phyloP scores from a whole-genome alignment of 2,888 invertebrate genomes.

The Scaptomyza flava region DNA sequence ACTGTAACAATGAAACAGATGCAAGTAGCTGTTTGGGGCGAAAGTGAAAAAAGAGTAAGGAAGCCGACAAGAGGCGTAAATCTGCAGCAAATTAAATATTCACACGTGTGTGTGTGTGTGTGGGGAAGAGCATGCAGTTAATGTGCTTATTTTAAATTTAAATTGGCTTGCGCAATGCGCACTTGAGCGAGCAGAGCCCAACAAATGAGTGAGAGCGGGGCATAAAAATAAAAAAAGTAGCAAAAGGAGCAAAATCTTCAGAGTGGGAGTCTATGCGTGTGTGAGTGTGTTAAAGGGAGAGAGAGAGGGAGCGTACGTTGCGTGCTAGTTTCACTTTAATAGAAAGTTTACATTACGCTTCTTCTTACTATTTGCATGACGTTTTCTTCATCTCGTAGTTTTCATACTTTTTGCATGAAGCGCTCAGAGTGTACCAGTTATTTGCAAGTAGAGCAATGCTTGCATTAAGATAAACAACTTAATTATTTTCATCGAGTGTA shows the following conservation, averaged over 20 bases:
- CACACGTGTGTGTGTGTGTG: constrained; percentile 34
- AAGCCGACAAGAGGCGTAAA: constrained; percentile 49
- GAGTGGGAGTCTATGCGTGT: not conserved
- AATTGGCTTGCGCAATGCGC: constrained; percentile 78
- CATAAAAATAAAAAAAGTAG: constrained; percentile 1
- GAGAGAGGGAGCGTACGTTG: constrained; percentile 4
- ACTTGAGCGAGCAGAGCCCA: constrained; percentile 42
- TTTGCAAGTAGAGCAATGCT: constrained; percentile 66
- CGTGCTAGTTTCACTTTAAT: constrained; percentile 57
- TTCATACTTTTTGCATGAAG: constrained; percentile 45
- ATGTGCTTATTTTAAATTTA: constrained; percentile 81
- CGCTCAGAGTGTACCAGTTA: constrained; percentile 66
- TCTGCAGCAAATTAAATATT: constrained; percentile 64
- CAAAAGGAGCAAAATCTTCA: not conserved
- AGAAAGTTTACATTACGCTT: constrained; percentile 63
- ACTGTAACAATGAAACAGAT: not conserved
- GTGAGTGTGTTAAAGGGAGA: constrained; percentile 3
- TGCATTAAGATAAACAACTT: constrained; percentile 78
- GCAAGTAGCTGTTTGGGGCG: not conserved
- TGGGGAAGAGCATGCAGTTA: constrained; percentile 65
- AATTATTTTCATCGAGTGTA: constrained; percentile 62
- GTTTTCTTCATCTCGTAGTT: not conserved
- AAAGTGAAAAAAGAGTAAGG: not conserved
- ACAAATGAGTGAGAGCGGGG: constrained; percentile 15
- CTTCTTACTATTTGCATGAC: not conserved